Evolutionary conservation across 2,797 vertebrate species (phyloP).

Genomic region (Sebastes vulpes): DNA sequence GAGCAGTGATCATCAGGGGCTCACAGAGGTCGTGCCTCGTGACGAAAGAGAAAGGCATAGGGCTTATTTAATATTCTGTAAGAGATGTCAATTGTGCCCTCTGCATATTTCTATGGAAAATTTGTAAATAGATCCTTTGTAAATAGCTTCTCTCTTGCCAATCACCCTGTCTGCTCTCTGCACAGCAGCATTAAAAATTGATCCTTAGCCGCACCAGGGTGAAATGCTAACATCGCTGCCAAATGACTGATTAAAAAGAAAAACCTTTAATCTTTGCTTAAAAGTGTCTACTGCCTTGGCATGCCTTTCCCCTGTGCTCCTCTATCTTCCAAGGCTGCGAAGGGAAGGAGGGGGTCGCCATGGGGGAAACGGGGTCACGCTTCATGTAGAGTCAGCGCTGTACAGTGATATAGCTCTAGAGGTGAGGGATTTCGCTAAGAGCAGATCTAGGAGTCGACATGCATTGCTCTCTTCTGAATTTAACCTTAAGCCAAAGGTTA

Average conservation of each 20-base stretch:
- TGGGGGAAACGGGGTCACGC: slow-evolving; percentile 81
- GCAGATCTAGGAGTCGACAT: slow-evolving; percentile 77
- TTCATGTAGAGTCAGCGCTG: slow-evolving; percentile 76
- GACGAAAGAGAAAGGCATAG: slow-evolving; percentile 54
- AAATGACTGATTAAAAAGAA: slow-evolving; percentile 90
- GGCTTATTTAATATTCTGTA: slow-evolving; percentile 84
- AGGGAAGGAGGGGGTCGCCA: slow-evolving; percentile 71
- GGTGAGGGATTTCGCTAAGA: slow-evolving; percentile 79
- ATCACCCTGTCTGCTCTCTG: slow-evolving; percentile 85
- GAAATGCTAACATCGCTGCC: slow-evolving; percentile 88
- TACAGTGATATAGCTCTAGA: slow-evolving; percentile 74
- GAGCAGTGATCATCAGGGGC: slow-evolving; percentile 67
- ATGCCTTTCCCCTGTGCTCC: slow-evolving; percentile 80
- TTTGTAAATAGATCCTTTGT: slow-evolving; percentile 89
- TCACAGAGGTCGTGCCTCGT: slow-evolving; percentile 76
- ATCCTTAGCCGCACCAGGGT: slow-evolving; percentile 85
- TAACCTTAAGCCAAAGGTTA: slow-evolving; percentile 78
- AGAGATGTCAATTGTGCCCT: slow-evolving; percentile 86
- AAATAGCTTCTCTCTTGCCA: slow-evolving; percentile 87
- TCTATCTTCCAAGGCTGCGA: slow-evolving; percentile 81
- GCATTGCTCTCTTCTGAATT: slow-evolving; percentile 71
- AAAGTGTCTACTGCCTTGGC: slow-evolving; percentile 89
- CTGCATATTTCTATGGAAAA: slow-evolving; percentile 82
- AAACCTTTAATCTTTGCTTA: slow-evolving; percentile 91
- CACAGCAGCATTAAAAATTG: slow-evolving; percentile 89